Conservation (phyloP, 2,797 vertebrate species). For the Typhlichthys subterraneus region DNA sequence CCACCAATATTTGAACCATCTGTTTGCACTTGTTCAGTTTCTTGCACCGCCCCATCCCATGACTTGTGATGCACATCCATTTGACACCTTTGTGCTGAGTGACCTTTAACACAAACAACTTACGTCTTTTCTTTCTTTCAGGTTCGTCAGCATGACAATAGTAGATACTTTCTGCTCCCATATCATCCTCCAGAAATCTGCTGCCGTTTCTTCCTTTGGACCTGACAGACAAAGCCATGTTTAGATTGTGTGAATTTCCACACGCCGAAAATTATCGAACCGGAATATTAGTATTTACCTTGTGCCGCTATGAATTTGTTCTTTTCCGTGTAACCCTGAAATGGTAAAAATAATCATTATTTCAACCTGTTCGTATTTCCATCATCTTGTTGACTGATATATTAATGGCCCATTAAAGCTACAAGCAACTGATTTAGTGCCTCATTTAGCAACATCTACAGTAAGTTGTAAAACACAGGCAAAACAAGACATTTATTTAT, state of each 20-base stretch:
- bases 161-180: constrained; percentile 95
- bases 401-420: constrained; percentile 16
- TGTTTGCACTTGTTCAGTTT: too few relatives aligned
- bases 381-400: not conserved
- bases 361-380: not conserved
- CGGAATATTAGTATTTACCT: constrained; percentile 76
- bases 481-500: too few relatives aligned
- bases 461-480: not conserved
- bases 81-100: too few relatives aligned
- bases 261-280: not conserved
- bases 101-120: constrained; percentile 16
- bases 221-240: constrained; percentile 68
- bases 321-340: constrained; percentile 92
- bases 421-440: too few relatives aligned
- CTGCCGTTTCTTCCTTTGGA: constrained; percentile 91
- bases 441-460: too few relatives aligned
- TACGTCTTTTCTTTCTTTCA: constrained; percentile 97
- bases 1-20: too few relatives aligned
- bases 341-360: constrained; percentile 10
- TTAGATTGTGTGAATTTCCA: not conserved
- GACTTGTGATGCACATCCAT: too few relatives aligned
- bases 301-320: constrained; percentile 97
- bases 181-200: constrained; percentile 97
- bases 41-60: too few relatives aligned
- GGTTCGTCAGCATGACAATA: constrained; percentile 95